These are phyloP conservation scores for Calliopsis andreniformis DNA, from an alignment of 1,140 invertebrate genomes.

Conservation along the genomic window DNA sequence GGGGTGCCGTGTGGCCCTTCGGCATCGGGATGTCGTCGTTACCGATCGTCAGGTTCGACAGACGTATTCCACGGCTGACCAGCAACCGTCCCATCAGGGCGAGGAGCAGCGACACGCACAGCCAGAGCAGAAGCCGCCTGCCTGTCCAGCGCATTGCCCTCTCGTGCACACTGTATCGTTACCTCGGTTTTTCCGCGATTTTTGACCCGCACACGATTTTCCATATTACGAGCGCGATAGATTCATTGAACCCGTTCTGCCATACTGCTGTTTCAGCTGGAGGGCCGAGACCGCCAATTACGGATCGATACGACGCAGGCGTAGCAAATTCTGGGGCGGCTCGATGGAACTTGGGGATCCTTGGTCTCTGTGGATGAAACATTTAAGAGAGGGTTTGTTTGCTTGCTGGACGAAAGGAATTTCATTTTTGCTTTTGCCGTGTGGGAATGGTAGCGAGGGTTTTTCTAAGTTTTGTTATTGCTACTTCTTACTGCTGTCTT, in stretches of 20 bases:
- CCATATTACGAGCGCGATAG: conserved; percentile 50
- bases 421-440: no score
- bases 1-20: neutral
- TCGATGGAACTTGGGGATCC: neutral
- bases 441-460: no score
- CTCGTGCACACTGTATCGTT: conserved; percentile 17
- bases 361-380: neutral
- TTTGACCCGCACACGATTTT: conserved; percentile 28
- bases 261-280: conserved; percentile 3
- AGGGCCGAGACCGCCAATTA: conserved; percentile 24
- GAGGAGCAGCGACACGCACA: conserved; percentile 54
- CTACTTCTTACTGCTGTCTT: no score
- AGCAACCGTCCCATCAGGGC: conserved; percentile 67
- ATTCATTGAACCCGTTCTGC: conserved; percentile 25
- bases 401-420: neutral
- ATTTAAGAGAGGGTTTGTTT: no score
- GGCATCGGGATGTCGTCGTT: conserved; percentile 60
- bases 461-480: no score
- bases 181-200: conserved; percentile 19
- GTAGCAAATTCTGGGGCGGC: conserved; percentile 3
- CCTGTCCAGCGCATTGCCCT: conserved; percentile 51
- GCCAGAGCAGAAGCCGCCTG: conserved; percentile 63
- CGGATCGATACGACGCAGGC: conserved; percentile 64
- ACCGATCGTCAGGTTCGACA: conserved; percentile 67
- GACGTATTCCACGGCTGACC: conserved; percentile 54